phyloP scores from a whole-genome alignment of 1,140 invertebrate genomes.

The Acromyrmex charruanus region DNA sequence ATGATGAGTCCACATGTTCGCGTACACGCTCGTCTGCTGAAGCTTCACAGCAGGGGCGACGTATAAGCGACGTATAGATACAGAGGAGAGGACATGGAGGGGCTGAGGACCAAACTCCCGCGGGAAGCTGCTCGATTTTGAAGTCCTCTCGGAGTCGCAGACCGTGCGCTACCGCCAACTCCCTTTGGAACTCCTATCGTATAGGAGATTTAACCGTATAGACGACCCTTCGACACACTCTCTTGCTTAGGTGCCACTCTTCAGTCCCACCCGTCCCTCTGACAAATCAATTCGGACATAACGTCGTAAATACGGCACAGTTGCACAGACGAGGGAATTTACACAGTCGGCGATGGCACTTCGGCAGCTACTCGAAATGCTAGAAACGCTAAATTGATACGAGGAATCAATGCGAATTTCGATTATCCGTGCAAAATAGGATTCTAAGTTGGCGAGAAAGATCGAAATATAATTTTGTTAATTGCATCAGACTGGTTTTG shows the following conservation, averaged over 20 bases:
- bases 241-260: constrained; percentile 51
- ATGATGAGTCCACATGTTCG: constrained; percentile 83
- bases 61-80: background rate
- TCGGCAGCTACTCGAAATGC: constrained; percentile 13
- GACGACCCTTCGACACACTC: constrained; percentile 55
- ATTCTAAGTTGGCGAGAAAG: background rate
- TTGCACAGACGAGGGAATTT: constrained; percentile 72
- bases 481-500: background rate
- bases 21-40: constrained; percentile 72
- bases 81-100: background rate
- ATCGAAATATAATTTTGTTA: constrained; percentile 9
- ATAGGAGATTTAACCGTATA: constrained; percentile 60
- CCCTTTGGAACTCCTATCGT: constrained; percentile 51
- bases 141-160: constrained; percentile 75
- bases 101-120: constrained; percentile 67
- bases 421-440: background rate
- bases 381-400: constrained; percentile 32
- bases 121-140: constrained; percentile 79
- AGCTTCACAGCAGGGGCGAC: constrained; percentile 13
- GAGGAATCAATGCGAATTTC: constrained; percentile 25
- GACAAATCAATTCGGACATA: constrained; percentile 85
- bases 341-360: constrained; percentile 70
- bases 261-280: constrained; percentile 55
- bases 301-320: constrained; percentile 82
- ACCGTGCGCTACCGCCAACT: constrained; percentile 71